A percentile compares a stretch with the other conserved stretches of the same genome.
phyloP scores from a whole-genome alignment of 2,113 vertebrate genomes.

The Polypterus bichir region DNA sequence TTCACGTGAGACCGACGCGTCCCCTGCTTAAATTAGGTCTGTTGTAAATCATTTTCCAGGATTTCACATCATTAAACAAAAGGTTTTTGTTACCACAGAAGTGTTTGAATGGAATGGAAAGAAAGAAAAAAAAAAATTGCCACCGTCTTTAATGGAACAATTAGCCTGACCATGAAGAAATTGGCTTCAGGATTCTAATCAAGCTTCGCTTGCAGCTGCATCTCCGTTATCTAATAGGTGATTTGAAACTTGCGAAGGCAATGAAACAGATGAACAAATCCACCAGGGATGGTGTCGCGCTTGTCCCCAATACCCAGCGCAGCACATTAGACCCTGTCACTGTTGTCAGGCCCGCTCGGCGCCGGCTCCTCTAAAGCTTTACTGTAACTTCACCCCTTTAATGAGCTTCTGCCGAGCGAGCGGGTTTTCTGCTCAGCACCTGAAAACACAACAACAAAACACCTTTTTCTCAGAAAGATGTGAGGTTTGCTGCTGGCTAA shows the following conservation, averaged over 20 bases:
- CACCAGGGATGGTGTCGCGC: slow-evolving; percentile 65
- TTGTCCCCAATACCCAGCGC: slow-evolving; percentile 70
- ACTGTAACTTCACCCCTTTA: slow-evolving; percentile 70
- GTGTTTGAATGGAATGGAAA: slow-evolving; percentile 35
- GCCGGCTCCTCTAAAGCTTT: slow-evolving; percentile 65
- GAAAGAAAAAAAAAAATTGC: slow-evolving; percentile 38
- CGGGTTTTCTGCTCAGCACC: slow-evolving; percentile 62
- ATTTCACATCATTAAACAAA: slow-evolving; percentile 18
- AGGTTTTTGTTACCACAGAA: slow-evolving; percentile 22
- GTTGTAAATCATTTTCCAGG: neutral
- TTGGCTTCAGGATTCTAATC: slow-evolving; percentile 61
- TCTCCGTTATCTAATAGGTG: slow-evolving; percentile 72
- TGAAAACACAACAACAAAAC: slow-evolving; percentile 69
- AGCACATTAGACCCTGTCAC: slow-evolving; percentile 82
- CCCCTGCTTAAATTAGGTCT: too few relatives aligned
- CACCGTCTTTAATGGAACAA: slow-evolving; percentile 52
- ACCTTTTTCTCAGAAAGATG: slow-evolving; percentile 71
- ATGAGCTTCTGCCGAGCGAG: slow-evolving; percentile 68
- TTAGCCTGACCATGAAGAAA: slow-evolving; percentile 37
- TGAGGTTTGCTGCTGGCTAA: slow-evolving; percentile 74
- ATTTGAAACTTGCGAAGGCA: slow-evolving; percentile 56
- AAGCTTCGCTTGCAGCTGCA: slow-evolving; percentile 67
- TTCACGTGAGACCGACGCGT: too few relatives aligned
- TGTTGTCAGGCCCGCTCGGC: slow-evolving; percentile 67
- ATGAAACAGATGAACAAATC: slow-evolving; percentile 81